Percentiles rank a stretch among this genome's conserved stretches.
These are phyloP conservation scores for Ciona savignyi DNA, from an alignment of 23 tunicate genomes.

Conservation along the genomic window DNA sequence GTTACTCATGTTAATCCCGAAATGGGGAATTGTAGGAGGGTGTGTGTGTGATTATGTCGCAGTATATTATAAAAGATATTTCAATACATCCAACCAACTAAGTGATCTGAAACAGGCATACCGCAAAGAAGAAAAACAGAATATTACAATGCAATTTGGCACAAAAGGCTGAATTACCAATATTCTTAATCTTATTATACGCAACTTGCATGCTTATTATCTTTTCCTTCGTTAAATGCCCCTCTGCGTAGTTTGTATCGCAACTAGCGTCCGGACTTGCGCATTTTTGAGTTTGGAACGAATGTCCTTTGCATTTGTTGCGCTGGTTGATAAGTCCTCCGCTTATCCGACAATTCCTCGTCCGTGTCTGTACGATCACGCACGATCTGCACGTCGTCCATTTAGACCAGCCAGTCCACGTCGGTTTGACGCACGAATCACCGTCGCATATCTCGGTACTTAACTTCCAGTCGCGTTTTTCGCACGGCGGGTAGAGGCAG, in stretches of 20 bases:
- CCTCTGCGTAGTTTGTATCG: constrained; percentile 1
- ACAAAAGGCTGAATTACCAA: no score
- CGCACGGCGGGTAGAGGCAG: constrained; percentile 15
- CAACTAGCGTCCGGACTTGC: neutral
- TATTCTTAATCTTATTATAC: neutral
- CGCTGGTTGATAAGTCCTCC: neutral
- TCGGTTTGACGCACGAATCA: neutral
- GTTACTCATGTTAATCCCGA: no score
- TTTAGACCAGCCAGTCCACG: constrained; percentile 1
- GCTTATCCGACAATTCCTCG: neutral
- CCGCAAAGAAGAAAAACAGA: no score
- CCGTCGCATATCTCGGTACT: neutral
- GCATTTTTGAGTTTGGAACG: neutral
- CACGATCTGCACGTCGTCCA: constrained; percentile 2
- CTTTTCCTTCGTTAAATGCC: neutral
- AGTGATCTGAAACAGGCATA: no score
- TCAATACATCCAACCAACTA: no score
- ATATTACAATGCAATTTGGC: no score
- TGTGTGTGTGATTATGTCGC: no score
- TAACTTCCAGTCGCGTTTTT: neutral
- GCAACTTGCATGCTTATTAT: neutral
- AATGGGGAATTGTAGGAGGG: no score
- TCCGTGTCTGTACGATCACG: neutral
- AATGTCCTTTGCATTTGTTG: neutral
- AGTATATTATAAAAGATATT: no score